A percentile compares a stretch with the other conserved stretches of the same genome.
Evolutionary conservation across 2,797 vertebrate species (phyloP).

Genomic region (Microctenopoma lineatum): DNA sequence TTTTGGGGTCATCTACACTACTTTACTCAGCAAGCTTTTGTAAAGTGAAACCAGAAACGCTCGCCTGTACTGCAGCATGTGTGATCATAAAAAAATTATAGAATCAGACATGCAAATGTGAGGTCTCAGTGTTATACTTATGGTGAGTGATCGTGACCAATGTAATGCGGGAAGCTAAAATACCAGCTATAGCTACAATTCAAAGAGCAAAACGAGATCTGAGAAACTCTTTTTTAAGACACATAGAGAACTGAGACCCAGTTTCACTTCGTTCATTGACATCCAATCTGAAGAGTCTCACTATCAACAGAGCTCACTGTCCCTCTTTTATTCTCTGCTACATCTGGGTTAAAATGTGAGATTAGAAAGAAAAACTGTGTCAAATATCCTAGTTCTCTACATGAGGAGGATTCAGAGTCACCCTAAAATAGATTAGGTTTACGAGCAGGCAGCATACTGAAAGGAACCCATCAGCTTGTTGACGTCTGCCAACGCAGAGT

Average conservation of each 20-base stretch:
- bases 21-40: background rate
- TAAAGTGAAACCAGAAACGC: conserved; percentile 13
- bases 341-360: too few species aligned
- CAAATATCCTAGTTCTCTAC: background rate
- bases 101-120: conserved; percentile 8
- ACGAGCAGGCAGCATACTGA: background rate
- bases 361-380: too few species aligned
- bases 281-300: background rate
- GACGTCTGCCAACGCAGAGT: background rate
- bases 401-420: background rate
- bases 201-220: too few species aligned
- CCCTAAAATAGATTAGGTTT: background rate
- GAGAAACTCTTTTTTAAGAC: background rate
- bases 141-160: background rate
- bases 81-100: background rate
- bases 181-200: background rate
- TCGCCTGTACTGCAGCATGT: too few species aligned
- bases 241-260: background rate
- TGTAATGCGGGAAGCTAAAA: conserved; percentile 9
- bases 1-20: too few species aligned
- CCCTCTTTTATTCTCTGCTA: too few species aligned
- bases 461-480: conserved; percentile 1
- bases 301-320: too few species aligned
- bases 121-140: background rate
- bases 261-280: too few species aligned